These are phyloP conservation scores for Dynastes grantii DNA, from an alignment of 2,888 invertebrate species.

Conservation along the genomic window DNA sequence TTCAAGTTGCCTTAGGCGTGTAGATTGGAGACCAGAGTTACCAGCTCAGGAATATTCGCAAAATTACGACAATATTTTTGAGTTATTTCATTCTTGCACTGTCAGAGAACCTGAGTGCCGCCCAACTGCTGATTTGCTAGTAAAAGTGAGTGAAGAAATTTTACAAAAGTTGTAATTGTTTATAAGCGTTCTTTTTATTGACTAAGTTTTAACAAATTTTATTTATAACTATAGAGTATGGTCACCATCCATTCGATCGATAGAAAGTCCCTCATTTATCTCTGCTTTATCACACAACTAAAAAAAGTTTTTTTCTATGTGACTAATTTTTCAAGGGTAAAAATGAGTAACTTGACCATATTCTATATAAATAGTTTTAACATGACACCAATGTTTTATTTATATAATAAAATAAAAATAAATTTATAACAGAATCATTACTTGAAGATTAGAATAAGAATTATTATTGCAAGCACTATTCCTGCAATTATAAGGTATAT, in stretches of 20 bases:
- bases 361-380: neutral
- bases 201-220: too few species aligned
- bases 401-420: neutral
- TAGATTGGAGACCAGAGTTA: slow-evolving; percentile 74
- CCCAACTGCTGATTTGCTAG: slow-evolving; percentile 76
- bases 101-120: slow-evolving; percentile 74
- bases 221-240: too few species aligned
- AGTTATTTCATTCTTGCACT: slow-evolving; percentile 83
- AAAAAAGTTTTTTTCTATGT: too few species aligned
- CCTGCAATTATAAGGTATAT: slow-evolving; percentile 66
- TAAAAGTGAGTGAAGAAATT: slow-evolving; percentile 70
- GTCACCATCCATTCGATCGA: too few species aligned
- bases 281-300: too few species aligned
- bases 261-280: too few species aligned
- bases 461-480: slow-evolving; percentile 63
- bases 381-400: neutral
- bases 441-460: slow-evolving; percentile 58
- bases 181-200: too few species aligned
- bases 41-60: slow-evolving; percentile 76
- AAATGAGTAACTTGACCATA: too few species aligned
- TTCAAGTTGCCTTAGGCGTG: slow-evolving; percentile 25
- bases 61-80: slow-evolving; percentile 78
- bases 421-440: neutral
- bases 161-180: slow-evolving; percentile 51
- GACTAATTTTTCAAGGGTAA: too few species aligned